Percentiles rank a stretch among this genome's conserved stretches.
Evolutionary conservation across 2,797 vertebrate species (phyloP).

Genomic region (Sebastes miniatus): DNA sequence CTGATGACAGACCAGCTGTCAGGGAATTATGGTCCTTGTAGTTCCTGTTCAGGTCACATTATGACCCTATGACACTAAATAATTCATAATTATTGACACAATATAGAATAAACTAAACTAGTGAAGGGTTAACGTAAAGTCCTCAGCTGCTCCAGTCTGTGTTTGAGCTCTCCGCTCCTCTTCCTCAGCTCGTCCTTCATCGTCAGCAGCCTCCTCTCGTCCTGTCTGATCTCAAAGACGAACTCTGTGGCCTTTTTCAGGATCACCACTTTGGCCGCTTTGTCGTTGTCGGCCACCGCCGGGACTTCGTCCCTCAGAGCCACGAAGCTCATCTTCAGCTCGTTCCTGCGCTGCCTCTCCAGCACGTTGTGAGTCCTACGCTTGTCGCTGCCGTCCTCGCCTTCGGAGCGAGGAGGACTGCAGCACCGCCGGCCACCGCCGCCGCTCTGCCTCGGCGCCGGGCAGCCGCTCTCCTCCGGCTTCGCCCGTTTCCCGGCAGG

Average conservation of each 20-base stretch:
- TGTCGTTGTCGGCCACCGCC: conserved; percentile 88
- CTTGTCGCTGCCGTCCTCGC: conserved; percentile 86
- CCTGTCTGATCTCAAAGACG: conserved; percentile 80
- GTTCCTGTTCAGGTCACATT: background rate
- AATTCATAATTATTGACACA: too few species aligned
- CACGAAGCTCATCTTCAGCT: conserved; percentile 91
- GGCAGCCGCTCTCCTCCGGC: background rate
- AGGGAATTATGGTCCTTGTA: background rate
- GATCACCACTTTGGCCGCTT: conserved; percentile 91
- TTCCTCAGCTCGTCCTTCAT: conserved; percentile 85
- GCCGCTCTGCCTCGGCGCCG: background rate
- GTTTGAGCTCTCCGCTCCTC: conserved; percentile 87
- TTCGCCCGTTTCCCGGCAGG: conserved; percentile 59
- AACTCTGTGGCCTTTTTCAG: conserved; percentile 90
- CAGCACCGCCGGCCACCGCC: conserved; percentile 12
- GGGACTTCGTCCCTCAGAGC: conserved; percentile 89
- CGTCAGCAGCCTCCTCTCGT: conserved; percentile 84
- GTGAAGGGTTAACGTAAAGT: background rate
- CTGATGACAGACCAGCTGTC: background rate
- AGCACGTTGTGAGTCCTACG: conserved; percentile 92
- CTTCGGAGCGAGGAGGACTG: conserved; percentile 2
- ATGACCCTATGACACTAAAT: background rate
- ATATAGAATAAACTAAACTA: background rate
- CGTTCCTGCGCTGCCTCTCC: conserved; percentile 91
- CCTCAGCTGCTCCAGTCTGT: conserved; percentile 87